These are phyloP conservation scores for Eretmocerus hayati DNA, from an alignment of 2,888 invertebrate species.

Conservation along the genomic window DNA sequence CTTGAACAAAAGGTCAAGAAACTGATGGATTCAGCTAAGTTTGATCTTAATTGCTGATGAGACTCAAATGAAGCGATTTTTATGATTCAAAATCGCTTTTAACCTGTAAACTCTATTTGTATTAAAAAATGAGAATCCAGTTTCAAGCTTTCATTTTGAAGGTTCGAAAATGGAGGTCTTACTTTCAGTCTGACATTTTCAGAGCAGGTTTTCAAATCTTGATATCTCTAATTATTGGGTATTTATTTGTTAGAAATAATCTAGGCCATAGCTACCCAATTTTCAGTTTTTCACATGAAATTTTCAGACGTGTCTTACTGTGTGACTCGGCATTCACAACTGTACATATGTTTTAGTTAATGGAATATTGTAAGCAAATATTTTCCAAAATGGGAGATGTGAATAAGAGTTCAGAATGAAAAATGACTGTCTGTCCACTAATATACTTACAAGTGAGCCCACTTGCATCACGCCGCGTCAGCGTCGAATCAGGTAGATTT, in stretches of 20 bases:
- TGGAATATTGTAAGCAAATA: slow-evolving; percentile 47
- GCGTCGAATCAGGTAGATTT: slow-evolving; percentile 9
- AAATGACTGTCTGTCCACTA: slow-evolving; percentile 14
- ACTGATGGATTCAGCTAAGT: no score
- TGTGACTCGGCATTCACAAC: slow-evolving; percentile 37
- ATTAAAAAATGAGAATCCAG: neutral
- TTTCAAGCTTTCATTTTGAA: slow-evolving; percentile 18
- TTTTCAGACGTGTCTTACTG: slow-evolving; percentile 36
- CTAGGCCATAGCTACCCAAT: slow-evolving; percentile 31
- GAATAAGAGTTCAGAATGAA: slow-evolving; percentile 37
- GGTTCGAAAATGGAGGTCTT: slow-evolving; percentile 11
- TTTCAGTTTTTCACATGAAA: slow-evolving; percentile 40
- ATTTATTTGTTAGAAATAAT: slow-evolving; percentile 15
- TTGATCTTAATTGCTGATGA: neutral
- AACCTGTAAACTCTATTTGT: slow-evolving; percentile 21
- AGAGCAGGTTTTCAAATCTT: slow-evolving; percentile 17
- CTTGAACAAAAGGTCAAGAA: slow-evolving; percentile 28
- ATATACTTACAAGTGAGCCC: slow-evolving; percentile 10
- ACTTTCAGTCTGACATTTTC: neutral
- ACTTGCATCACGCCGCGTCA: slow-evolving; percentile 8
- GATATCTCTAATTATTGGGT: slow-evolving; percentile 14
- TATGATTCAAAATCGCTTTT: slow-evolving; percentile 20
- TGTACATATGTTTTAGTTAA: slow-evolving; percentile 46
- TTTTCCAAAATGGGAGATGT: slow-evolving; percentile 39
- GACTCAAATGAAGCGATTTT: slow-evolving; percentile 11